Conservation (phyloP, 1,140 invertebrate genomes). For the Ostrea edulis region DNA sequence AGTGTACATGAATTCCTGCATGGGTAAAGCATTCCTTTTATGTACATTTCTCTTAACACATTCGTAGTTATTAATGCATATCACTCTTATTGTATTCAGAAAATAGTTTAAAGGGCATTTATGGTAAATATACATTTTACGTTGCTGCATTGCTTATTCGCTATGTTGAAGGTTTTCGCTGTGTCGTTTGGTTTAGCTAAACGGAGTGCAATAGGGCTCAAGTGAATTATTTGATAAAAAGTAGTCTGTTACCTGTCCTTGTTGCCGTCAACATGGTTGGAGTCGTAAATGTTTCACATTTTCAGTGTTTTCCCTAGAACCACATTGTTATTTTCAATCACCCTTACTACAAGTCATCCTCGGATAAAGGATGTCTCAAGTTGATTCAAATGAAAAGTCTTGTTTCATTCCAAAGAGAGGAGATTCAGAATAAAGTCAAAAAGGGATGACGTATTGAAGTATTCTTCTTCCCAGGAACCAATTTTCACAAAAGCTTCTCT, state of each 20-base stretch:
- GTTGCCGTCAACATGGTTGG: neutral
- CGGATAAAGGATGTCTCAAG: no score
- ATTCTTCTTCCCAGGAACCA: no score
- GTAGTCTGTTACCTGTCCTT: no score
- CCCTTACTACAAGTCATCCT: no score
- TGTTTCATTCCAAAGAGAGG: no score
- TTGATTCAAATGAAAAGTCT: no score
- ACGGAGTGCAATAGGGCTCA: neutral
- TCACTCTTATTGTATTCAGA: neutral
- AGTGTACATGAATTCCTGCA: neutral
- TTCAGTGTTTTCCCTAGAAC: neutral
- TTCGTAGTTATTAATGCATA: neutral
- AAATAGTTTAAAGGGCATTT: neutral
- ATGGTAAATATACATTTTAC: slow-evolving; percentile 20
- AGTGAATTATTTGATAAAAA: no score
- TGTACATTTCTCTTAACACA: neutral
- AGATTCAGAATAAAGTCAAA: no score
- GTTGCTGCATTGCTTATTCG: neutral
- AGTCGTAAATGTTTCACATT: neutral
- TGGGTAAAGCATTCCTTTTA: neutral
- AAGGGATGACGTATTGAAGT: no score
- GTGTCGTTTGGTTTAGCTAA: neutral
- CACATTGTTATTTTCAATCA: no score
- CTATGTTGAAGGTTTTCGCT: neutral
- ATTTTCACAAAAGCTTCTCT: no score